Evolutionary conservation across 2,113 vertebrate species (phyloP).

Genomic region (Toxostoma redivivum): DNA sequence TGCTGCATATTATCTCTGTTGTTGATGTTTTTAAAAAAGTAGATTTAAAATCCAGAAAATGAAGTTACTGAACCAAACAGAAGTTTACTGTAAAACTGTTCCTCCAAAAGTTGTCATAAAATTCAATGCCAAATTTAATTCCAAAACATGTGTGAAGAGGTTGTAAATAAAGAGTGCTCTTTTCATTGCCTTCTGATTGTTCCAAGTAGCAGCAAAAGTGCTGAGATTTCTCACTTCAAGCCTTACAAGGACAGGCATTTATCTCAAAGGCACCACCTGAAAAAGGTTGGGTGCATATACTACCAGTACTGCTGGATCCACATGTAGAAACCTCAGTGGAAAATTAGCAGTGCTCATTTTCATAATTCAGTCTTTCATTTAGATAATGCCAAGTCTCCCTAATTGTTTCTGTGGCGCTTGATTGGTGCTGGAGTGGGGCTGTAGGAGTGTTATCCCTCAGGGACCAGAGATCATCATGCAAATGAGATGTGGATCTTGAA

Average conservation of each 20-base stretch:
- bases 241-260: not conserved
- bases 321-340: not conserved
- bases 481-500: constrained; percentile 18
- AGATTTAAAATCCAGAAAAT: not conserved
- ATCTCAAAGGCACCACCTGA: not conserved
- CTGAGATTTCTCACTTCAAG: not conserved
- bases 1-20: not conserved
- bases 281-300: not conserved
- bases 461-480: not conserved
- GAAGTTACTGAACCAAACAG: not conserved
- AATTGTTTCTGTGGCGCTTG: not conserved
- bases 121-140: not conserved
- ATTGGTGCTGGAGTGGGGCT: constrained; percentile 16
- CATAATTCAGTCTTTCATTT: not conserved
- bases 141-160: not conserved
- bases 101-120: not conserved
- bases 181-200: not conserved
- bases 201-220: not conserved
- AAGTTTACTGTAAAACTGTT: not conserved
- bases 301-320: not conserved
- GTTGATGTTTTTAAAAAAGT: not conserved
- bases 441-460: not conserved
- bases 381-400: constrained; percentile 7
- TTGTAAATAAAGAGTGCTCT: not conserved
- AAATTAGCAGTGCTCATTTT: not conserved